phyloP scores from a whole-genome alignment of 2,113 vertebrate genomes.

The Ploceus nigricollis region DNA sequence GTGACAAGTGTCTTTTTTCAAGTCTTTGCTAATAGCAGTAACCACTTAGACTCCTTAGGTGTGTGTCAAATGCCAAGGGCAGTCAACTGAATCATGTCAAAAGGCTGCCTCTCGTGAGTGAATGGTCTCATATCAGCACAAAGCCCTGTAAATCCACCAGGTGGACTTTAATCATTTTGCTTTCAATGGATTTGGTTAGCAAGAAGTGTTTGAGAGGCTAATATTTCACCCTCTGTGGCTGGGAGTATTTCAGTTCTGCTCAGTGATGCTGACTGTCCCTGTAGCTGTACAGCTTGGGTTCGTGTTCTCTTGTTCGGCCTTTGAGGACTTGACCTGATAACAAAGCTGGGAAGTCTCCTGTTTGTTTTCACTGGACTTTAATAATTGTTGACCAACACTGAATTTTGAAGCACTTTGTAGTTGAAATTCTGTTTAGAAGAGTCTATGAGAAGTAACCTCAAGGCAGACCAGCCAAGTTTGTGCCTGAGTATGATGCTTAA shows the following conservation, averaged over 20 bases:
- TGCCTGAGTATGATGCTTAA: background rate
- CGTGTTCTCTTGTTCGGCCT: background rate
- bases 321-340: background rate
- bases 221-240: background rate
- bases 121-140: slow-evolving; percentile 61
- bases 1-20: slow-evolving; percentile 70
- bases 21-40: slow-evolving; percentile 69
- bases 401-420: background rate
- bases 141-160: slow-evolving; percentile 64
- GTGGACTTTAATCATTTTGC: slow-evolving; percentile 60
- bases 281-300: background rate
- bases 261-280: background rate
- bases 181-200: slow-evolving; percentile 56
- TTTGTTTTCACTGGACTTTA: background rate
- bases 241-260: background rate
- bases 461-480: background rate
- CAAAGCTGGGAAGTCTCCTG: background rate
- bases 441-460: background rate
- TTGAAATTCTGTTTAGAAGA: background rate
- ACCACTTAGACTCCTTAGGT: slow-evolving; percentile 64
- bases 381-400: background rate
- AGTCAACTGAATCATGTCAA: slow-evolving; percentile 54
- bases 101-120: slow-evolving; percentile 37
- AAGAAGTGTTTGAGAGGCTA: slow-evolving; percentile 30
- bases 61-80: slow-evolving; percentile 59